Percentiles rank a stretch among this genome's conserved stretches.
Evolutionary conservation across 2,113 vertebrate species (phyloP).

Genomic region (Passer domesticus): DNA sequence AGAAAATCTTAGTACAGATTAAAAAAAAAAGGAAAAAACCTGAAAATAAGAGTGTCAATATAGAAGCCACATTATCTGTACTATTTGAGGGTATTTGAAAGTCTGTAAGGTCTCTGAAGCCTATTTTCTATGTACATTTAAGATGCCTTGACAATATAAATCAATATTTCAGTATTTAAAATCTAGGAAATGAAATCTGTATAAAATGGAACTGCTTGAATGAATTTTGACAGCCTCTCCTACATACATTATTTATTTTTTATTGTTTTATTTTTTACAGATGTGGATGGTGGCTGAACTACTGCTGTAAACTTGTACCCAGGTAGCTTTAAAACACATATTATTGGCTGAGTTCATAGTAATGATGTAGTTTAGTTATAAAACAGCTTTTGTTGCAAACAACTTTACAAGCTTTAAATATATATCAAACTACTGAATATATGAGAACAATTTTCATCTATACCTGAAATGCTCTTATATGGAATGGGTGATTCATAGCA

Average conservation of each 20-base stretch:
- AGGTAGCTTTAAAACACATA: background rate
- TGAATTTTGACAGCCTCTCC: slow-evolving; percentile 19
- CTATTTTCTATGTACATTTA: background rate
- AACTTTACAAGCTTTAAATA: slow-evolving; percentile 22
- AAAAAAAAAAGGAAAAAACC: background rate
- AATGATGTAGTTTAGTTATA: slow-evolving; percentile 9
- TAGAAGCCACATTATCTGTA: background rate
- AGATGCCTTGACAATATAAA: background rate
- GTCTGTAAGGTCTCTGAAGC: background rate
- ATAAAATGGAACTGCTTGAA: background rate
- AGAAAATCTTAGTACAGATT: background rate
- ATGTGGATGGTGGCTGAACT: background rate
- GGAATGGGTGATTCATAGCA: slow-evolving; percentile 1
- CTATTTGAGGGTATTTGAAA: background rate
- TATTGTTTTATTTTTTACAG: slow-evolving; percentile 35
- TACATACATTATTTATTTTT: slow-evolving; percentile 35
- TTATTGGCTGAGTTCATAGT: background rate
- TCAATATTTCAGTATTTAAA: slow-evolving; percentile 32
- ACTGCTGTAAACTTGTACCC: background rate
- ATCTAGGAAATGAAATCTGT: slow-evolving; percentile 19
- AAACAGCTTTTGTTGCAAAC: background rate
- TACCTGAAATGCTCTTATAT: background rate
- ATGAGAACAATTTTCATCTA: background rate
- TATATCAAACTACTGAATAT: background rate
- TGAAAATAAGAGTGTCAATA: background rate